Evolutionary conservation across 1,140 invertebrate species (phyloP), one percentile per base, ranked within the genome.

Genomic region (Drosophila ercepeae): DNA sequence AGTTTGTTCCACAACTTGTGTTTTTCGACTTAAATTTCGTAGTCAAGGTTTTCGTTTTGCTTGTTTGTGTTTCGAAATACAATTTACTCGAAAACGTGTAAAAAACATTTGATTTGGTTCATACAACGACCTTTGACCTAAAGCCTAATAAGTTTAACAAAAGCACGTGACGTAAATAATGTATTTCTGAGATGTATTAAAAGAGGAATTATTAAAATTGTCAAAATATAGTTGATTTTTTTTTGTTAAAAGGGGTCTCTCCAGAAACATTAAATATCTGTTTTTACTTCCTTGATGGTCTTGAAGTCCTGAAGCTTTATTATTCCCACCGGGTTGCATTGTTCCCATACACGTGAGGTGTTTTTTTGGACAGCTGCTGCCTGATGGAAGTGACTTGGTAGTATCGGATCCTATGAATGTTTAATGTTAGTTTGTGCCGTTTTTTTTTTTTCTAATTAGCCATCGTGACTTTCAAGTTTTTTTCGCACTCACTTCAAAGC

Each of bases 381-480:
- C 44, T 54, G 68, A 71, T 58, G 67, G 60, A 19, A n/a, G 65
- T 75, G 75, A 84, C 65, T 36, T 1, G 65, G 51, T 73, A 53
- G 16, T 44, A n/a, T 7, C 23, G 9, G 29, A 11, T 18, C 23
- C 29, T 36, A 25, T 51, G 46, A 1, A 14, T 21, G 29, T 25
- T 27, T 44, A 9, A 9, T 27, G 53, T 36, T 48, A 9, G 23
- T 65, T 19, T 42, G 45, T 82, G 69, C n/a, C n/a, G n/a, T n/a
- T n/a, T n/a, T 48, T 48, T 65, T 4, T 51, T 61, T 73, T 69
- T 60, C 78, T 69, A 82, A 82, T 82, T 82, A 82, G 57, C 74
- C 69, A 50, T 39, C 73, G 58, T 82, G 78, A 82, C 78, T 83
- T 64, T 73, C 78, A 83, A 68, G 46, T 82, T 82, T 82, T 27